These are phyloP conservation scores for Creontiades dilutus DNA, from an alignment of 2,888 invertebrate species.

Conservation along the genomic window DNA sequence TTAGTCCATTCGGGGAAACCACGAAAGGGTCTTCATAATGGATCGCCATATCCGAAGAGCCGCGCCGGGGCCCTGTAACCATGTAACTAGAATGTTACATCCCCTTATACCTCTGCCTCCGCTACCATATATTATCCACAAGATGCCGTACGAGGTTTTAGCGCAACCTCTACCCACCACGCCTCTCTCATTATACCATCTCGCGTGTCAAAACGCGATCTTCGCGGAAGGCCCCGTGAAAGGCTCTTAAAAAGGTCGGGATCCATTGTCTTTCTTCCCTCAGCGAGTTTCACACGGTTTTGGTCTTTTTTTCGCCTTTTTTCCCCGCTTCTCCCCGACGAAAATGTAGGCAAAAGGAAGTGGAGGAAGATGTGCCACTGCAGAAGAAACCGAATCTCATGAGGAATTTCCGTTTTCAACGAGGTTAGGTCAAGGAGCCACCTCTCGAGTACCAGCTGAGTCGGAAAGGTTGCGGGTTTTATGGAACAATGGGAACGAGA, in stretches of 20 bases:
- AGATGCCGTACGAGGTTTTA: background rate
- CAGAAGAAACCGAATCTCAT: background rate
- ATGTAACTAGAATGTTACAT: no score
- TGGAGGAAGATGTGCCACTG: background rate
- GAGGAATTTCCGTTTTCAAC: background rate
- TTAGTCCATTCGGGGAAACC: background rate
- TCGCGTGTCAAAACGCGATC: constrained; percentile 25
- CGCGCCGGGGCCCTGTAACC: background rate
- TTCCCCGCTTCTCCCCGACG: background rate
- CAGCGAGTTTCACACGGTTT: background rate
- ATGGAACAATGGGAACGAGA: background rate
- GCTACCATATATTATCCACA: background rate
- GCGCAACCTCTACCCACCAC: background rate
- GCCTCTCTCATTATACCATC: constrained; percentile 4
- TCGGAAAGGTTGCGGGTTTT: background rate
- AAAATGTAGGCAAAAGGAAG: constrained; percentile 10
- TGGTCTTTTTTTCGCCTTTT: background rate
- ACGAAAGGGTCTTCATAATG: background rate
- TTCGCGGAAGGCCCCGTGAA: constrained; percentile 19
- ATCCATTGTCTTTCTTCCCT: constrained; percentile 1
- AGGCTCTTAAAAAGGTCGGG: background rate
- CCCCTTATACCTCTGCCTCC: no score
- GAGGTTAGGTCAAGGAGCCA: constrained; percentile 15
- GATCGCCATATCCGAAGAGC: constrained; percentile 13
- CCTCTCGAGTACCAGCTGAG: background rate